A percentile compares a stretch with the other conserved stretches of the same genome.
Conservation (phyloP, 1,140 invertebrate species). For the Drosophila pectinifera region DNA sequence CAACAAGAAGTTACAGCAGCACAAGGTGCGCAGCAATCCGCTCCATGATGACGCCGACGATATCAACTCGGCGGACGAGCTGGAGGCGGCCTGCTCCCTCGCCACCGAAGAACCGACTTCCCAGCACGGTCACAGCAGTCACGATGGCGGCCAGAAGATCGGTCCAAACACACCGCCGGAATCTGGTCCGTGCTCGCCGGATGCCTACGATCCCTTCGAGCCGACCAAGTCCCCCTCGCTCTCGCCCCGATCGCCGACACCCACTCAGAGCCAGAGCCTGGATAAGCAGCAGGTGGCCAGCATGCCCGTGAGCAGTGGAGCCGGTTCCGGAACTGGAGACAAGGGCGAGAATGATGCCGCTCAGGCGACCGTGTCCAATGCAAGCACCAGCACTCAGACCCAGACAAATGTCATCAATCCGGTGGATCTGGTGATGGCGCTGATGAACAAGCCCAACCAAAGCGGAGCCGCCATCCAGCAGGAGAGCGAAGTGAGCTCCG, state of each 20-base stretch:
- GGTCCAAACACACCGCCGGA: conserved; percentile 85
- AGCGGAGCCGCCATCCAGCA: conserved; percentile 48
- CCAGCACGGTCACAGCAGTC: conserved; percentile 26
- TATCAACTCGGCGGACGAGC: conserved; percentile 69
- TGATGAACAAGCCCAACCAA: conserved; percentile 82
- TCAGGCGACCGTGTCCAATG: conserved; percentile 33
- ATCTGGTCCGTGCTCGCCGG: conserved; percentile 85
- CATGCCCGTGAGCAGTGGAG: conserved; percentile 11
- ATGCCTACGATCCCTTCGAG: conserved; percentile 95
- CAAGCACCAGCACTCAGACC: conserved; percentile 46
- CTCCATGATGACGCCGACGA: conserved; percentile 86
- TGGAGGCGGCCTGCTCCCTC: conserved; percentile 52
- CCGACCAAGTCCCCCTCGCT: conserved; percentile 92
- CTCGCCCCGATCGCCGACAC: conserved; percentile 85
- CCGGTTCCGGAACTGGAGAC: conserved; percentile 17
- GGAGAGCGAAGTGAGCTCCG: conserved; percentile 60
- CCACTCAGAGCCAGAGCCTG: conserved; percentile 47
- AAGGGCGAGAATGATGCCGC: conserved; percentile 41
- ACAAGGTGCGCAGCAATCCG: conserved; percentile 88
- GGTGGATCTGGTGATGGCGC: conserved; percentile 79
- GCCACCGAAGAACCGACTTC: conserved; percentile 15
- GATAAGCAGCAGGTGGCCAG: conserved; percentile 29
- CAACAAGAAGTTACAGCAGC: conserved; percentile 86
- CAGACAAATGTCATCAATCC: conserved; percentile 69
- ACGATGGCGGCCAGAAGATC: conserved; percentile 72